Percentiles rank a stretch among this genome's conserved stretches.
Evolutionary conservation across 1,140 invertebrate species (phyloP).

Genomic region (Contarinia nasturtii): DNA sequence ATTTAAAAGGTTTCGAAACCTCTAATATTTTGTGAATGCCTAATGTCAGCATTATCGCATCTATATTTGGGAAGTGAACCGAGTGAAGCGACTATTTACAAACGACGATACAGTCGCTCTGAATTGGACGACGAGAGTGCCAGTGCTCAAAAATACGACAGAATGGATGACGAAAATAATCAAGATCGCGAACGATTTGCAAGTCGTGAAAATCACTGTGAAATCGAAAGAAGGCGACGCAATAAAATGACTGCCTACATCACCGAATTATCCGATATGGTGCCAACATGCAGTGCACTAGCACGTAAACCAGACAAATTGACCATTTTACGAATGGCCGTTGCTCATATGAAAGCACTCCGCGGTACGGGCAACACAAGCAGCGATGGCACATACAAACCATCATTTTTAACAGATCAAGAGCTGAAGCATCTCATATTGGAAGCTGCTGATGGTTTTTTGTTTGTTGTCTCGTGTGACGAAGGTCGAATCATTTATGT

Average conservation of each 20-base stretch:
- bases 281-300: constrained; percentile 92
- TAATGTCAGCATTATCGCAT: no score
- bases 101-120: constrained; percentile 5
- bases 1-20: no score
- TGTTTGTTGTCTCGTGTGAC: constrained; percentile 97
- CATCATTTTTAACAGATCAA: constrained; percentile 96
- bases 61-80: no score
- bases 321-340: constrained; percentile 97
- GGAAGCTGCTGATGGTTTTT: constrained; percentile 97
- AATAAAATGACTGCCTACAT: constrained; percentile 99
- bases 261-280: constrained; percentile 99
- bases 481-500: constrained; percentile 94
- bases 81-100: no score
- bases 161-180: constrained; percentile 81
- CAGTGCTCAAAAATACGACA: constrained; percentile 57
- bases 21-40: no score
- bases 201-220: constrained; percentile 96
- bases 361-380: constrained; percentile 89
- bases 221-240: constrained; percentile 90
- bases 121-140: constrained; percentile 73
- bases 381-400: constrained; percentile 88
- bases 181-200: constrained; percentile 93
- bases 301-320: constrained; percentile 98
- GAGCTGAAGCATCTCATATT: constrained; percentile 97
- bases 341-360: constrained; percentile 96